Evolutionary conservation across 2,797 vertebrate species (phyloP).

Genomic region (Buphagus erythrorhynchus): DNA sequence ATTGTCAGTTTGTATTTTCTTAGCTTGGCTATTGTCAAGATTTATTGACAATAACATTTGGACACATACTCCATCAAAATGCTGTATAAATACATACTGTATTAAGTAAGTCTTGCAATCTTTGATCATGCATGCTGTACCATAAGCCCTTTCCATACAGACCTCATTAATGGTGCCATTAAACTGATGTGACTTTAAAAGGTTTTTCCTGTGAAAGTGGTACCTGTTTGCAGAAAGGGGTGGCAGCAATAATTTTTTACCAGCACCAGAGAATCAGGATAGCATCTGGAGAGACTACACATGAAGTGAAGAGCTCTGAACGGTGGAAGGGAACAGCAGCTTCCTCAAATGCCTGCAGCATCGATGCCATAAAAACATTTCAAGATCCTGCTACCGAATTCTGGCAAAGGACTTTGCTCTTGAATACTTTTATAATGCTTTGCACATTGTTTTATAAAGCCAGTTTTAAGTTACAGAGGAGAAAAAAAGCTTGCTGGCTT

Average conservation of each 20-base stretch:
- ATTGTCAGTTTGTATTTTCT: background rate
- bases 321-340: background rate
- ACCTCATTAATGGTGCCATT: background rate
- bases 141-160: background rate
- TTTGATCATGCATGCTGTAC: background rate
- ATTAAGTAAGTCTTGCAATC: background rate
- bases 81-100: background rate
- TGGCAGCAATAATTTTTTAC: background rate
- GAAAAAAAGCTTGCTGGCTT: conserved; percentile 72
- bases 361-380: conserved; percentile 24
- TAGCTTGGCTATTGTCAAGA: background rate
- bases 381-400: conserved; percentile 50
- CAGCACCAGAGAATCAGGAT: background rate
- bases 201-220: background rate
- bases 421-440: conserved; percentile 59
- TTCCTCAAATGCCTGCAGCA: conserved; percentile 26
- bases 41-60: background rate
- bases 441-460: conserved; percentile 57
- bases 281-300: background rate
- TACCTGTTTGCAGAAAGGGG: background rate
- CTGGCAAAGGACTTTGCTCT: conserved; percentile 21
- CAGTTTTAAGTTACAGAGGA: conserved; percentile 80
- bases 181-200: background rate
- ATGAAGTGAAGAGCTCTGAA: background rate
- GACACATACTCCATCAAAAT: background rate